phyloP scores from a whole-genome alignment of 2,888 invertebrate genomes.

The Dryomyza anilis region DNA sequence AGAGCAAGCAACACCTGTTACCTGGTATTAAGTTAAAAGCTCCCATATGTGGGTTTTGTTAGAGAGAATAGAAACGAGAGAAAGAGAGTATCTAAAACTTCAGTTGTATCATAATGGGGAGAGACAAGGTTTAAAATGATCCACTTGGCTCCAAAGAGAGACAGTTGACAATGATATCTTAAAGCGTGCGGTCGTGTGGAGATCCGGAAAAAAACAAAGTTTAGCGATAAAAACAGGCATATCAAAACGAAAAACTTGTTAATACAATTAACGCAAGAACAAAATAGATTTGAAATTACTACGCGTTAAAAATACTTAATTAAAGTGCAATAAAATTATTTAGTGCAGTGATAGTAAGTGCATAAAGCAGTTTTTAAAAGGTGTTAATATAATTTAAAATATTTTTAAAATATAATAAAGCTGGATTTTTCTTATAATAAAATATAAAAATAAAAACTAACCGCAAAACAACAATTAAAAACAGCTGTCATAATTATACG shows the following conservation, averaged over 20 bases:
- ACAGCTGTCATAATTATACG: too few species aligned
- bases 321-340: not conserved
- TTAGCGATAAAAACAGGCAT: not conserved
- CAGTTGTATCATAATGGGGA: not conserved
- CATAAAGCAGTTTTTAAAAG: not conserved
- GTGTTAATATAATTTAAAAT: not conserved
- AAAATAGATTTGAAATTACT: not conserved
- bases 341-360: not conserved
- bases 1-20: not conserved
- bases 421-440: too few species aligned
- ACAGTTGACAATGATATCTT: constrained; percentile 31
- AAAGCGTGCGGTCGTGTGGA: constrained; percentile 24
- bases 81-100: not conserved
- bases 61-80: not conserved
- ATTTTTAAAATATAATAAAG: too few species aligned
- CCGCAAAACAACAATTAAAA: too few species aligned
- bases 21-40: not conserved
- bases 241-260: not conserved
- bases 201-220: constrained; percentile 7
- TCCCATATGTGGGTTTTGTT: not conserved
- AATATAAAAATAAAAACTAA: too few species aligned
- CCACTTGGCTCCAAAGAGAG: constrained; percentile 13
- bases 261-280: not conserved
- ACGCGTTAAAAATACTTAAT: not conserved
- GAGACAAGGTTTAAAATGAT: constrained; percentile 27